Percentiles rank a stretch among this genome's conserved stretches.
Conservation (phyloP, 2,113 vertebrate species). For the Fukomys damarensis region DNA sequence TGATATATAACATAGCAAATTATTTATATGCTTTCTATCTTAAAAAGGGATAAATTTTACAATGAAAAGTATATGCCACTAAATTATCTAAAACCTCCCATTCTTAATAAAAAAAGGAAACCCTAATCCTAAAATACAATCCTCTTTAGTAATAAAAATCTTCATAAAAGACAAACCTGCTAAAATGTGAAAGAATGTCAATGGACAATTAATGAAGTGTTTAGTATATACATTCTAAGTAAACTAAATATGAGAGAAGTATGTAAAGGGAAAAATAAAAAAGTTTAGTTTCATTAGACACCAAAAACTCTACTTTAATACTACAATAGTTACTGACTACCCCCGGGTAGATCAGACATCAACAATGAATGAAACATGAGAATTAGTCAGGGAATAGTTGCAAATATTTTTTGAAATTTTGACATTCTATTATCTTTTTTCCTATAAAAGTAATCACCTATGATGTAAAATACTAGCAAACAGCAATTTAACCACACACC, state of each 20-base stretch:
- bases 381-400: not conserved
- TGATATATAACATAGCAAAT: not conserved
- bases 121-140: constrained; percentile 1
- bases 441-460: not conserved
- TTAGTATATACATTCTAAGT: not conserved
- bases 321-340: not conserved
- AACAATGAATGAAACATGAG: not conserved
- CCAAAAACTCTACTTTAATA: not conserved
- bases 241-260: constrained; percentile 3
- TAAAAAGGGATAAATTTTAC: not conserved
- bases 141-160: not conserved
- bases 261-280: not conserved
- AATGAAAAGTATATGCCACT: not conserved
- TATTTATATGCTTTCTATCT: not conserved
- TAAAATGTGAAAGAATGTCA: not conserved
- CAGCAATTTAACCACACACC: not conserved
- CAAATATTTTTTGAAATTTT: not conserved
- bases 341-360: not conserved
- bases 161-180: not conserved
- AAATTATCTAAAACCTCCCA: not conserved
- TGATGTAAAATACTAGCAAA: not conserved
- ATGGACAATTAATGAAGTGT: not conserved
- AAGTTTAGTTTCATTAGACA: not conserved
- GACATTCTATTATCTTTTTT: not conserved
- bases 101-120: not conserved